These are phyloP conservation scores for Trachops cirrhosus DNA, from an alignment of 2,797 vertebrate species.

Conservation along the genomic window DNA sequence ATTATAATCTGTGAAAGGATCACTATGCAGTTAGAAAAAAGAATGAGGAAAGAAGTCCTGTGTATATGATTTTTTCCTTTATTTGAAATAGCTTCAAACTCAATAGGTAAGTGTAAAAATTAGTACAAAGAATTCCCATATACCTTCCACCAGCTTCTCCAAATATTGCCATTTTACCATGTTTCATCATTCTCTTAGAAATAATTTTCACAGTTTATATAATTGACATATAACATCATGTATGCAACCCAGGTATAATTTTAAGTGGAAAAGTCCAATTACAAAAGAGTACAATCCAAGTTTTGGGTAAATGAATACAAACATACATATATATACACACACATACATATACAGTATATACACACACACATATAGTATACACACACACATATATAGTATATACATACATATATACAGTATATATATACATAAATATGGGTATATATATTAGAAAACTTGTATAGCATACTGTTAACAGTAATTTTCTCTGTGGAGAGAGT, in stretches of 20 bases:
- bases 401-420: not conserved
- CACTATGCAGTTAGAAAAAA: not conserved
- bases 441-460: not conserved
- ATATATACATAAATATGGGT: not conserved
- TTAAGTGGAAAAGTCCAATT: not conserved
- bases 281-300: not conserved
- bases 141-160: not conserved
- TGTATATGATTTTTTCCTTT: not conserved
- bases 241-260: not conserved
- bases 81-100: conserved; percentile 10
- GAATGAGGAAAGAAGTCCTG: not conserved
- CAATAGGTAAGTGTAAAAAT: not conserved
- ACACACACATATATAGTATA: not conserved
- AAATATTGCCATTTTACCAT: not conserved
- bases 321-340: too few relatives aligned
- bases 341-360: not conserved
- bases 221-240: not conserved
- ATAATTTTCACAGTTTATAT: not conserved
- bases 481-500: not conserved
- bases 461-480: not conserved
- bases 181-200: not conserved
- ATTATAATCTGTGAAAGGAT: not conserved
- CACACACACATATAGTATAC: not conserved
- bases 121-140: not conserved
- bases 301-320: not conserved